These are phyloP conservation scores for Burhinus oedicnemus DNA, from an alignment of 2,113 vertebrate genomes.

Conservation along the genomic window DNA sequence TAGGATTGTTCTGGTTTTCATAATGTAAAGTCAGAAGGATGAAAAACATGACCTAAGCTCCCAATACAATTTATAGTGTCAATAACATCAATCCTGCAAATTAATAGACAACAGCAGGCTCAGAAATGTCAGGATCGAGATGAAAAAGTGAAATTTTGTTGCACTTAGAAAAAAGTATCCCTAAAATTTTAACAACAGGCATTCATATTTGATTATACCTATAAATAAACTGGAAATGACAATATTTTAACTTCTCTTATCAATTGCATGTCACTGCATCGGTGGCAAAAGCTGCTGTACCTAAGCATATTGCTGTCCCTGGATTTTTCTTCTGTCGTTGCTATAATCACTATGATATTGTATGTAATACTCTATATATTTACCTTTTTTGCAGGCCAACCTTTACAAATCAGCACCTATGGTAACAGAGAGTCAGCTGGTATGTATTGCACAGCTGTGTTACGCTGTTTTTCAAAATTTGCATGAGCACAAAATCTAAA, in stretches of 20 bases:
- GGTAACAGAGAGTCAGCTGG: constrained; percentile 72
- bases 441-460: constrained; percentile 43
- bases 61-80: neutral
- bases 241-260: neutral
- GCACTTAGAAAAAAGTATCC: neutral
- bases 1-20: neutral
- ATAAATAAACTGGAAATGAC: neutral
- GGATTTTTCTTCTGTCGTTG: neutral
- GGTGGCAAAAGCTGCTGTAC: neutral
- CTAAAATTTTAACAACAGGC: neutral
- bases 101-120: neutral
- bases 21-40: neutral
- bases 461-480: neutral
- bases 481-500: neutral
- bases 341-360: neutral
- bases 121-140: neutral
- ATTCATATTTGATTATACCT: neutral
- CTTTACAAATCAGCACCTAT: constrained; percentile 69
- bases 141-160: neutral
- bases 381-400: constrained; percentile 80
- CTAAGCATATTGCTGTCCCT: neutral
- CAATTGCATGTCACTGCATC: neutral
- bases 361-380: neutral
- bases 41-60: neutral
- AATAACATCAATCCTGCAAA: neutral